These are phyloP conservation scores for Rhinolophus sinicus DNA, from an alignment of 2,113 vertebrate genomes.

Conservation along the genomic window DNA sequence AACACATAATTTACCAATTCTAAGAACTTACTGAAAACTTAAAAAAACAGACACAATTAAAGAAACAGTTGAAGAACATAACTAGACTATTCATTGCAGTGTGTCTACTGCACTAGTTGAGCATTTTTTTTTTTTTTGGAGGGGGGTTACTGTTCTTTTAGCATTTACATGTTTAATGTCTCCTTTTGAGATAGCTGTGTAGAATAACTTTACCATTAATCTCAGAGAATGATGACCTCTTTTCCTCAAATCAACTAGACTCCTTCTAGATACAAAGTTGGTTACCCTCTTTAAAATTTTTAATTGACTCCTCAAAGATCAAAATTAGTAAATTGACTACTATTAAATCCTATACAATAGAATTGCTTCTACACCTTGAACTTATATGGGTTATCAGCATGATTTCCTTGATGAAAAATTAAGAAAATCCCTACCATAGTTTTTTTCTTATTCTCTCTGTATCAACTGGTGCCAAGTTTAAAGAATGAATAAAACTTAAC, in stretches of 20 bases:
- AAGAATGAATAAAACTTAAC: conserved; percentile 1
- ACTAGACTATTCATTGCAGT: not conserved
- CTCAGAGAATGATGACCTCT: not conserved
- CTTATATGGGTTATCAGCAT: not conserved
- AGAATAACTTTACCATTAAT: not conserved
- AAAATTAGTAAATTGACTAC: conserved; percentile 22
- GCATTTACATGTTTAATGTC: not conserved
- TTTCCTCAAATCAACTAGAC: not conserved
- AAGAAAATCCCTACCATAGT: not conserved
- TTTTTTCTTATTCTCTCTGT: not conserved
- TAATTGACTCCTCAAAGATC: conserved; percentile 50
- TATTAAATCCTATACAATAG: not conserved
- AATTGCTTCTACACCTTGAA: not conserved
- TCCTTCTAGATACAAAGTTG: not conserved
- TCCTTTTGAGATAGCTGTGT: not conserved
- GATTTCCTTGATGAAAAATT: not conserved
- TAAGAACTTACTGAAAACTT: not conserved
- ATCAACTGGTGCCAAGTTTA: not conserved
- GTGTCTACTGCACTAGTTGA: not conserved
- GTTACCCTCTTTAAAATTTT: not conserved
- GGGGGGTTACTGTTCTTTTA: not conserved
- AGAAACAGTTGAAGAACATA: conserved; percentile 11
- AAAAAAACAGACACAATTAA: not conserved
- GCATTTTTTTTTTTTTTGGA: not conserved
- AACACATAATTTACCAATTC: not conserved